Percentiles rank a stretch among this genome's conserved stretches.
Evolutionary conservation across 2,888 invertebrate species (phyloP).

Genomic region (Scaptomyza cyrtandrae): DNA sequence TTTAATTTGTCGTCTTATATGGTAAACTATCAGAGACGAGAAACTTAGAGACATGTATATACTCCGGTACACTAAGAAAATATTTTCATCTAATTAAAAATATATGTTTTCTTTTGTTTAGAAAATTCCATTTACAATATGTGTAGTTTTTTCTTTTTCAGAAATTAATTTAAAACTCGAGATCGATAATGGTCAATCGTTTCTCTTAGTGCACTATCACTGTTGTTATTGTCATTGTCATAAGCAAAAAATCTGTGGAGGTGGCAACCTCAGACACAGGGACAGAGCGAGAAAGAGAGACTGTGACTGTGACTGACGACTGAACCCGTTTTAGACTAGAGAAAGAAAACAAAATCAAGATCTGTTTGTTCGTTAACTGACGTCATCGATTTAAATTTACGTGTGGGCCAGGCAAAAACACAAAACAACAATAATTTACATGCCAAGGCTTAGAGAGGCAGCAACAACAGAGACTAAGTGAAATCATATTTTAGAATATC

Average conservation of each 20-base stretch:
- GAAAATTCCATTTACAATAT: background rate
- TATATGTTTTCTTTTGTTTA: no score
- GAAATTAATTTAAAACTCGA: no score
- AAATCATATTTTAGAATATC: conserved; percentile 77
- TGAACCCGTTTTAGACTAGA: conserved; percentile 42
- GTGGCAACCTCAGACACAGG: conserved; percentile 38
- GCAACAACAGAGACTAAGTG: conserved; percentile 45
- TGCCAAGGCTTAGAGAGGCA: conserved; percentile 49
- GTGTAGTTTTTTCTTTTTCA: background rate
- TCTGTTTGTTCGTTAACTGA: conserved; percentile 22
- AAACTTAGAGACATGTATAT: conserved; percentile 32
- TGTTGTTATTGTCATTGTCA: conserved; percentile 30
- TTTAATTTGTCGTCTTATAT: conserved; percentile 57
- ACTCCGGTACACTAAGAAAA: background rate
- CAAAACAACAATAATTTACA: conserved; percentile 53
- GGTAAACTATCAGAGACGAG: conserved; percentile 59
- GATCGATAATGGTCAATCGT: background rate
- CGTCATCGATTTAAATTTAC: conserved; percentile 56
- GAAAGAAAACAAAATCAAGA: conserved; percentile 24
- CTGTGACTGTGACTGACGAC: conserved; percentile 4
- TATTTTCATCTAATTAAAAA: background rate
- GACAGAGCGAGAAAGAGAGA: background rate
- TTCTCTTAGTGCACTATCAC: conserved; percentile 23
- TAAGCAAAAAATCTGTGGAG: conserved; percentile 56
- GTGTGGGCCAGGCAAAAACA: conserved; percentile 39